phyloP scores from a whole-genome alignment of 2,797 vertebrate genomes.

The Myioborus miniatus region DNA sequence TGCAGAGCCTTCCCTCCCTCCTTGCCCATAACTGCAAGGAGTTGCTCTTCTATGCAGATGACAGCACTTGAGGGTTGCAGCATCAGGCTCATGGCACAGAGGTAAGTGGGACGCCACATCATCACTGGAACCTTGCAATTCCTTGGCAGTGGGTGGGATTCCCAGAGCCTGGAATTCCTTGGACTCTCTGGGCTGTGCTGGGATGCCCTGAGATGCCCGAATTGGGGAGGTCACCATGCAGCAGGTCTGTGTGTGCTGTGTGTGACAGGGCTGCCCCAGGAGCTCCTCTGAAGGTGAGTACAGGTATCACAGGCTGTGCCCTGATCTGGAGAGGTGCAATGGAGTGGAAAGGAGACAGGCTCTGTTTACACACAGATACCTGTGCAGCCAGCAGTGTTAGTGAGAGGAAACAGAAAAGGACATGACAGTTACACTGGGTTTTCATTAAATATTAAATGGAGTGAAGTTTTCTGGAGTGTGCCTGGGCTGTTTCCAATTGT shows the following conservation, averaged over 20 bases:
- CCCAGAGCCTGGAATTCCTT: background rate
- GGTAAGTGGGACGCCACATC: background rate
- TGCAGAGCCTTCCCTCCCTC: background rate
- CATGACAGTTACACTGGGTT: conserved; percentile 67
- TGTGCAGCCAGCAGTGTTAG: conserved; percentile 29
- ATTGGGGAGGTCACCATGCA: rapidly evolving
- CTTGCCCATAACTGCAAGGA: background rate
- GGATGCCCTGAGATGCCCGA: background rate
- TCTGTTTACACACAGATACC: conserved; percentile 60
- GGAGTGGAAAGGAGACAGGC: conserved; percentile 24
- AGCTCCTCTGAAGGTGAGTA: conserved; percentile 7
- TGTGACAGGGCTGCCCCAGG: background rate
- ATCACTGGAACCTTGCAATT: background rate
- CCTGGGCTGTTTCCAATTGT: conserved; percentile 4
- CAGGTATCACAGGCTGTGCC: background rate
- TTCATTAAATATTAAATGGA: conserved; percentile 67
- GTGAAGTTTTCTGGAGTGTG: conserved; percentile 30
- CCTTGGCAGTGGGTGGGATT: background rate
- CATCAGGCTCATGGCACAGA: background rate
- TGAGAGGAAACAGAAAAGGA: conserved; percentile 51
- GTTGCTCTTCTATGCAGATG: background rate
- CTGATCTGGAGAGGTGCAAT: background rate
- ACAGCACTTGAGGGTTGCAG: rapidly evolving
- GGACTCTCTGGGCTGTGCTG: background rate
- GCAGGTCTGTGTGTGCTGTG: background rate